Evolutionary conservation across 2,113 vertebrate species (phyloP).

Genomic region (Rattus norvegicus): DNA sequence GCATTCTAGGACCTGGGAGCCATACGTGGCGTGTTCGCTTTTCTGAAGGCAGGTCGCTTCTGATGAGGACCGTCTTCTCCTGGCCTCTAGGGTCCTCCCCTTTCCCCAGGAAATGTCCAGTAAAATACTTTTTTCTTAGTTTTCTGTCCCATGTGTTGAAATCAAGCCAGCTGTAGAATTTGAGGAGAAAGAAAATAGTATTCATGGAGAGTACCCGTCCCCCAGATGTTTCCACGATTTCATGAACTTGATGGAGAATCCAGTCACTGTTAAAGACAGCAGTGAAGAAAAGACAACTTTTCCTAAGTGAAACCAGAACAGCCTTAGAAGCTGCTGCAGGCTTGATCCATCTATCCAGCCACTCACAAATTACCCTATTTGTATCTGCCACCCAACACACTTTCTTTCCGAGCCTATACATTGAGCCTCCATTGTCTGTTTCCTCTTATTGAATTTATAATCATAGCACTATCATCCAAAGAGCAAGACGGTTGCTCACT

Average conservation of each 20-base stretch:
- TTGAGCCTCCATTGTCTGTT: background rate
- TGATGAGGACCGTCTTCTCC: background rate
- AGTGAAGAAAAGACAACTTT: background rate
- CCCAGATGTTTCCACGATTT: background rate
- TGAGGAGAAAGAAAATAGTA: background rate
- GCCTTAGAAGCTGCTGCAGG: background rate
- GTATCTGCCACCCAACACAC: background rate
- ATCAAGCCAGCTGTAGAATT: background rate
- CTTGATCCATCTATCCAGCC: background rate
- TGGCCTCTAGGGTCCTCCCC: background rate
- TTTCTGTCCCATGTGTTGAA: background rate
- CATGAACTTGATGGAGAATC: background rate
- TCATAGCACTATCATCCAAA: background rate
- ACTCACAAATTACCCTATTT: background rate
- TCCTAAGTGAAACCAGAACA: background rate
- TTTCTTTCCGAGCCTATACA: background rate
- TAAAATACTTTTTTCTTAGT: background rate
- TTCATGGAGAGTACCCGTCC: background rate
- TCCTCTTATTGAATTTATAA: background rate
- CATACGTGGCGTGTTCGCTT: background rate
- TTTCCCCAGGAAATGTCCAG: background rate
- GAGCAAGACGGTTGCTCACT: background rate
- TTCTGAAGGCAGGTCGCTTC: background rate
- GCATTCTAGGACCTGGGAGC: conserved; percentile 10
- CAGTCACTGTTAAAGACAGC: background rate